Percentiles rank a stretch among this genome's conserved stretches.
phyloP scores from a whole-genome alignment of 37 sponge, comb jelly and placozoan genomes.

The Geodia barretti region DNA sequence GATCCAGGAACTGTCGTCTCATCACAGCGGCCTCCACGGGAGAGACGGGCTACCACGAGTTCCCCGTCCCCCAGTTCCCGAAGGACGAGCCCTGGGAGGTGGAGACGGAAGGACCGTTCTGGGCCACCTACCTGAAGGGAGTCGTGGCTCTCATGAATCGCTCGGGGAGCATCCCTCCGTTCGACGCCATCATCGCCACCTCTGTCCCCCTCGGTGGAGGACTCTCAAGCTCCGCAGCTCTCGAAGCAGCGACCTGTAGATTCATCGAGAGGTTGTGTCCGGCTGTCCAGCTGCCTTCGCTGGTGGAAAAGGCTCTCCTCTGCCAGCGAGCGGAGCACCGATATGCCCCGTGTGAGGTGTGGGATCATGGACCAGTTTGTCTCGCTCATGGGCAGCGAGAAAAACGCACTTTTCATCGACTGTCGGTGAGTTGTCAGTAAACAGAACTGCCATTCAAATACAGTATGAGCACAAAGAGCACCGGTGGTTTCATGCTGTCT shows the following conservation, averaged over 20 bases:
- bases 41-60: slow-evolving; percentile 7
- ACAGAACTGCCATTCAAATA: no score
- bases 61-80: slow-evolving; percentile 17
- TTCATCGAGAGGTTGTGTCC: slow-evolving; percentile 72
- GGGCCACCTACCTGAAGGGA: slow-evolving; percentile 91
- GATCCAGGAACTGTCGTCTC: slow-evolving; percentile 1
- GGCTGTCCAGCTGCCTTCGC: neutral
- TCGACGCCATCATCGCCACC: slow-evolving; percentile 77
- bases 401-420: slow-evolving; percentile 89
- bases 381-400: slow-evolving; percentile 79
- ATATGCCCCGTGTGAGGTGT: slow-evolving; percentile 85
- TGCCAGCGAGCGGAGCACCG: slow-evolving; percentile 96
- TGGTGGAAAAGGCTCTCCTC: slow-evolving; percentile 29
- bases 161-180: slow-evolving; percentile 50
- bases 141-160: slow-evolving; percentile 73
- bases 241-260: slow-evolving; percentile 82
- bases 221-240: slow-evolving; percentile 96
- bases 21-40: slow-evolving; percentile 10
- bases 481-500: no score
- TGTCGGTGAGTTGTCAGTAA: slow-evolving; percentile 79
- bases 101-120: slow-evolving; percentile 38
- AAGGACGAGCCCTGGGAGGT: neutral
- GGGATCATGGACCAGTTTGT: slow-evolving; percentile 99
- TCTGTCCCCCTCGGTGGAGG: slow-evolving; percentile 96
- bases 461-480: no score